Evolutionary conservation across 2,888 invertebrate genomes (phyloP).

Genomic region (Plebejus anna): DNA sequence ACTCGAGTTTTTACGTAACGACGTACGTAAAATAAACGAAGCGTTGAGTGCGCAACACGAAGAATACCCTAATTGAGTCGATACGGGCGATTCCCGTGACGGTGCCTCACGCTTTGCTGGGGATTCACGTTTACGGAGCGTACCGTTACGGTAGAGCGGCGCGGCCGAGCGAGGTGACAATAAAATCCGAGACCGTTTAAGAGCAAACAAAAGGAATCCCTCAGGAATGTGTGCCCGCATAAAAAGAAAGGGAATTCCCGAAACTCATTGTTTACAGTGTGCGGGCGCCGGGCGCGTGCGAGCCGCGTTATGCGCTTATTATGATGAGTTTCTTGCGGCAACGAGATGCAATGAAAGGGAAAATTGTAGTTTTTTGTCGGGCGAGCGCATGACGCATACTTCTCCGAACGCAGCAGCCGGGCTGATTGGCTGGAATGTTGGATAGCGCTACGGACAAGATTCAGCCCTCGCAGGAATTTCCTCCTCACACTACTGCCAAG

Average conservation of each 20-base stretch:
- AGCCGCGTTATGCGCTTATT: conserved; percentile 63
- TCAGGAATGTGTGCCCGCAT: conserved; percentile 72
- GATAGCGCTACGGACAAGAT: conserved; percentile 39
- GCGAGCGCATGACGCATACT: conserved; percentile 64
- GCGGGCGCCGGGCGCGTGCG: conserved; percentile 49
- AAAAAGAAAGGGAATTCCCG: conserved; percentile 76
- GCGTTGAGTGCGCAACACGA: not conserved
- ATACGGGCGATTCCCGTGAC: not conserved
- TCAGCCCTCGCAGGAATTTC: conserved; percentile 44
- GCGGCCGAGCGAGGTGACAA: conserved; percentile 57
- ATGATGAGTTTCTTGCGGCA: conserved; percentile 54
- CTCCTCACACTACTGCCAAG: conserved; percentile 37
- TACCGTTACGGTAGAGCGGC: conserved; percentile 54
- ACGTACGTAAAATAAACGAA: not conserved
- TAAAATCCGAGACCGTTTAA: conserved; percentile 60
- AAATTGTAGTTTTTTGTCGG: conserved; percentile 70
- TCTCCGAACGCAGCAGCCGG: conserved; percentile 53
- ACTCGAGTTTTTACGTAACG: conserved; percentile 3
- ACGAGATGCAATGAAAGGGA: conserved; percentile 73
- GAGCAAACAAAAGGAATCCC: conserved; percentile 78
- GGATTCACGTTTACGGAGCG: conserved; percentile 24
- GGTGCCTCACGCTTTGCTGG: not conserved
- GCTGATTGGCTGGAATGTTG: conserved; percentile 56
- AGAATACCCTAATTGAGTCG: not conserved
- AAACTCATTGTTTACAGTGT: conserved; percentile 75